phyloP scores from a whole-genome alignment of 2,888 invertebrate genomes.

The Cryptus armator region DNA sequence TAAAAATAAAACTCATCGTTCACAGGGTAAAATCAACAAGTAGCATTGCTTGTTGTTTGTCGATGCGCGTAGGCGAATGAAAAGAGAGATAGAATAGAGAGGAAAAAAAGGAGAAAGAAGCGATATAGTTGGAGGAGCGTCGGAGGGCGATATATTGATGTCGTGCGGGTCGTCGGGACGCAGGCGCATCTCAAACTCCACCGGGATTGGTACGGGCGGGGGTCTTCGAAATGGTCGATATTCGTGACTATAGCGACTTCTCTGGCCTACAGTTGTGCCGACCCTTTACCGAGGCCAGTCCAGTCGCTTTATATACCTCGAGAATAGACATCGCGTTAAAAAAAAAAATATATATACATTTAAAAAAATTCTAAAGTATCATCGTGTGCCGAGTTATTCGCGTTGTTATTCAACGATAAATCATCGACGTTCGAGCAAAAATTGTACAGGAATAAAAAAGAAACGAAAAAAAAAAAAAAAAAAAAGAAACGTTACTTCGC shows the following conservation, averaged over 20 bases:
- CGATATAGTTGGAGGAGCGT: slow-evolving; percentile 48
- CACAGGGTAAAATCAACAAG: slow-evolving; percentile 66
- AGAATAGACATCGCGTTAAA: slow-evolving; percentile 45
- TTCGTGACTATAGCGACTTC: slow-evolving; percentile 80
- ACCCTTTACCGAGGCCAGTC: slow-evolving; percentile 79
- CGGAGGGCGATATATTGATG: slow-evolving; percentile 78
- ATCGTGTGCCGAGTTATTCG: slow-evolving; percentile 2
- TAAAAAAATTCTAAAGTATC: neutral
- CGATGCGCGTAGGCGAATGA: slow-evolving; percentile 49
- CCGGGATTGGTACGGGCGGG: slow-evolving; percentile 79
- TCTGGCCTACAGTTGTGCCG: slow-evolving; percentile 80
- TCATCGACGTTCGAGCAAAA: neutral
- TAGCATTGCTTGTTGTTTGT: slow-evolving; percentile 57
- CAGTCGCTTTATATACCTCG: slow-evolving; percentile 66
- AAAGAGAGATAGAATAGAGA: neutral
- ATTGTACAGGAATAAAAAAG: neutral
- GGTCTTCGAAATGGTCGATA: slow-evolving; percentile 83
- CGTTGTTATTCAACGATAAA: neutral
- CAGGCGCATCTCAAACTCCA: slow-evolving; percentile 76
- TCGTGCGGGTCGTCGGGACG: slow-evolving; percentile 75
- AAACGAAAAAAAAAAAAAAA: neutral
- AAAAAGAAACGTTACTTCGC: neutral
- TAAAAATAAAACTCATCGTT: slow-evolving; percentile 40
- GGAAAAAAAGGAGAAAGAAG: neutral
- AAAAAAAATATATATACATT: slow-evolving; percentile 5